Conservation (phyloP, 2,888 invertebrate species). For the Reticulitermes lucifugus region DNA sequence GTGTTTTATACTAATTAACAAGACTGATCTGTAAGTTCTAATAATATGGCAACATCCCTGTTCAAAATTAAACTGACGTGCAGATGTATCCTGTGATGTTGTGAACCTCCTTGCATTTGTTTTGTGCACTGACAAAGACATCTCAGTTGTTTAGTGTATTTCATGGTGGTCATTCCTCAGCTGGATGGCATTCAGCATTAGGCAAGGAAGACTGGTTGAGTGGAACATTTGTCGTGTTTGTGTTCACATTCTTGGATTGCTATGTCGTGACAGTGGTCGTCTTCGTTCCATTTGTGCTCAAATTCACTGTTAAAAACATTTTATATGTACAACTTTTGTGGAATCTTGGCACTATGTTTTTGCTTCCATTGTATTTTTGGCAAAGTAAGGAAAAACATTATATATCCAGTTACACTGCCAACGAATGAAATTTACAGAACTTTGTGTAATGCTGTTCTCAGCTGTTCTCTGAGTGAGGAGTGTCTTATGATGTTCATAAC, state of each 20-base stretch:
- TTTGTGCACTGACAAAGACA: background rate
- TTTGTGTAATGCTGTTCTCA: background rate
- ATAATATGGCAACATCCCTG: slow-evolving; percentile 34
- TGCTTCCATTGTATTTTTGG: slow-evolving; percentile 23
- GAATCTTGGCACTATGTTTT: slow-evolving; percentile 1
- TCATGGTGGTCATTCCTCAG: background rate
- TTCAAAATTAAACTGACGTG: background rate
- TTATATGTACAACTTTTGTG: background rate
- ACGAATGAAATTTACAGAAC: background rate
- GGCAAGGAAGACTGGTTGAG: background rate
- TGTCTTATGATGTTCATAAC: background rate
- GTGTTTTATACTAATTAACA: slow-evolving; percentile 57
- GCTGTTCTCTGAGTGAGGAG: background rate
- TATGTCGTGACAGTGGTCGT: background rate
- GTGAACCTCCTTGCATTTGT: background rate
- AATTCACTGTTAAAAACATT: background rate
- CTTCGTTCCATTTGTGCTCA: slow-evolving; percentile 20
- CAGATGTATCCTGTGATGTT: background rate
- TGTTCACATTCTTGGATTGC: background rate
- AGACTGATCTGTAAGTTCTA: slow-evolving; percentile 62
- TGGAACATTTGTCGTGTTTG: background rate
- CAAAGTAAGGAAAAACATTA: background rate
- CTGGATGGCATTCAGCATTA: background rate
- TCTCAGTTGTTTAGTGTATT: background rate
- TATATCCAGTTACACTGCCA: slow-evolving; percentile 28